Evolutionary conservation across 2,113 vertebrate species (phyloP).

Genomic region (Struthio camelus): DNA sequence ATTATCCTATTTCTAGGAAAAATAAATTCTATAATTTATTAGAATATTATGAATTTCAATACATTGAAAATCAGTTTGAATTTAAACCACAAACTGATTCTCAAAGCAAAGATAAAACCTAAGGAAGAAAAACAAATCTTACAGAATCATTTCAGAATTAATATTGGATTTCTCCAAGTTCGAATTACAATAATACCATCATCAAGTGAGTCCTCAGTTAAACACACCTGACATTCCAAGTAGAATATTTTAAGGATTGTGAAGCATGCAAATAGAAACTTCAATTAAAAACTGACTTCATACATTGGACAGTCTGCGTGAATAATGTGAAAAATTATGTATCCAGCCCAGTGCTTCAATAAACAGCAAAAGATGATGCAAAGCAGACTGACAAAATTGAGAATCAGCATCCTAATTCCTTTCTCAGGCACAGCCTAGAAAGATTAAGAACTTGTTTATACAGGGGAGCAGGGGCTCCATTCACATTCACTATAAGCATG

Average conservation of each 20-base stretch:
- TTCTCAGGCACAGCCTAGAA: constrained; percentile 5
- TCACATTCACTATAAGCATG: not conserved
- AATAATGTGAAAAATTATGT: constrained; percentile 35
- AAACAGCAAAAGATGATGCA: constrained; percentile 29
- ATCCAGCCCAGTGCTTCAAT: not conserved
- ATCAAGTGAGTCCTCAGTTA: constrained; percentile 59
- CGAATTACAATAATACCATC: constrained; percentile 37
- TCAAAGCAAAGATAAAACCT: constrained; percentile 12
- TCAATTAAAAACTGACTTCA: constrained; percentile 30
- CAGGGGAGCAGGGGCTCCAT: not conserved
- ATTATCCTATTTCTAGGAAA: not conserved
- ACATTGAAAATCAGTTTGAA: not conserved
- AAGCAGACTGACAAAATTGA: not conserved
- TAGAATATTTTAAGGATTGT: constrained; percentile 39
- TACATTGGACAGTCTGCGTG: not conserved
- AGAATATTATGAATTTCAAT: not conserved
- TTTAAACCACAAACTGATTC: constrained; percentile 1
- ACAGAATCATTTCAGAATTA: constrained; percentile 16
- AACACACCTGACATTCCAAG: constrained; percentile 33
- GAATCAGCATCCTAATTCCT: constrained; percentile 33
- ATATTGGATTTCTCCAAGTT: constrained; percentile 27
- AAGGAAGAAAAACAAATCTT: constrained; percentile 22
- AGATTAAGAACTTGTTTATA: constrained; percentile 18
- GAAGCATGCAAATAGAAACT: constrained; percentile 51
- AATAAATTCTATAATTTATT: not conserved